These are phyloP conservation scores for Troilus luridus DNA, from an alignment of 2,888 invertebrate genomes.

Conservation along the genomic window DNA sequence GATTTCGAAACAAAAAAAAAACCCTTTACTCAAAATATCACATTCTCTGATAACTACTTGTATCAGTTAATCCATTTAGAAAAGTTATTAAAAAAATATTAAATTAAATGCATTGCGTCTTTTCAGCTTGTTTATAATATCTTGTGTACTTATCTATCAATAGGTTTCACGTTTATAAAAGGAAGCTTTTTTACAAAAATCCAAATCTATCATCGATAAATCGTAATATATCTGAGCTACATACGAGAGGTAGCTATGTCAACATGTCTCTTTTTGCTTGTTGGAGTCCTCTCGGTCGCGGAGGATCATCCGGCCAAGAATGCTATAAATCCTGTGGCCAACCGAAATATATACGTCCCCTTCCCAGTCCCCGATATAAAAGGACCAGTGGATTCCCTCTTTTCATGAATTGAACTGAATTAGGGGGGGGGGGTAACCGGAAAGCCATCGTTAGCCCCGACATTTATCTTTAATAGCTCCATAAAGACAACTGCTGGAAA, in stretches of 20 bases:
- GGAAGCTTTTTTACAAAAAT: no score
- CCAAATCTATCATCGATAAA: no score
- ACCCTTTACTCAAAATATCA: no score
- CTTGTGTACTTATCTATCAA: no score
- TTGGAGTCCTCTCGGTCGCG: neutral
- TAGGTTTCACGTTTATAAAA: no score
- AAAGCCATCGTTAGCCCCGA: neutral
- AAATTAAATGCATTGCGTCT: no score
- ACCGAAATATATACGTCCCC: neutral
- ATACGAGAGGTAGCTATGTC: neutral
- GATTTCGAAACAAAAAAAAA: no score
- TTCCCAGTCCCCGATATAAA: neutral
- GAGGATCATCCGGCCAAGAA: neutral
- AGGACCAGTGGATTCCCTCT: neutral
- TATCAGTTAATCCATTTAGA: no score
- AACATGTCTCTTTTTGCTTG: neutral
- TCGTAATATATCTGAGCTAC: neutral
- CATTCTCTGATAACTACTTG: no score
- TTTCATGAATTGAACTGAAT: neutral
- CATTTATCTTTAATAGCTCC: conserved; percentile 26
- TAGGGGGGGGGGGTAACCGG: neutral
- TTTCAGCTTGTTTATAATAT: no score
- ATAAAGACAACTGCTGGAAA: conserved; percentile 23
- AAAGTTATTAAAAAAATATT: no score
- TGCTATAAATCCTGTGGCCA: neutral